Conservation (phyloP, 2,113 vertebrate genomes). For the Vulpes lagopus region DNA sequence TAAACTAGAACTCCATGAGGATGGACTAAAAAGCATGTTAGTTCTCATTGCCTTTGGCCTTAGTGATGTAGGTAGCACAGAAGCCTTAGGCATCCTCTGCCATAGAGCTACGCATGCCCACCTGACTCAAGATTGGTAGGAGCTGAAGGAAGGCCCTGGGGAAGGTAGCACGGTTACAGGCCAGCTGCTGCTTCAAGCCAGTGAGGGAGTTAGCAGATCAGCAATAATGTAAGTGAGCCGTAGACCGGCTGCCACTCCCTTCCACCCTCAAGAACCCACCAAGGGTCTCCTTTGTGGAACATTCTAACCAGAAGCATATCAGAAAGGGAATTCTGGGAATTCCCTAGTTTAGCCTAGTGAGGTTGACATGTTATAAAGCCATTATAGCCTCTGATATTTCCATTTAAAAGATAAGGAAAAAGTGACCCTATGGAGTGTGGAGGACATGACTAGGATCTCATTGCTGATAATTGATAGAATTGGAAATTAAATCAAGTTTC, state of each 20-base stretch:
- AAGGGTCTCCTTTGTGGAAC: too few relatives aligned
- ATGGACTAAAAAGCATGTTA: neutral
- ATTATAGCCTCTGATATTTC: neutral
- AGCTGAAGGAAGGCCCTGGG: neutral
- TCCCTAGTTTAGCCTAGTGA: neutral
- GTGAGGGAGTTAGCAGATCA: neutral
- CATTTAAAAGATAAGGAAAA: neutral
- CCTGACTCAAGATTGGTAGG: neutral
- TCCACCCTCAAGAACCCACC: neutral
- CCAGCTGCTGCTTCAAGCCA: neutral
- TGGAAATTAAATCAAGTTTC: neutral
- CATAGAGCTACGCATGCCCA: neutral
- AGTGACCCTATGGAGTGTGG: neutral
- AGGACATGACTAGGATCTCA: neutral
- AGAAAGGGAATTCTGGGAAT: slow-evolving; percentile 5
- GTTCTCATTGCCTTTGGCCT: neutral
- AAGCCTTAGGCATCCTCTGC: neutral
- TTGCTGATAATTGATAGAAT: neutral
- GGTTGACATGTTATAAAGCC: neutral
- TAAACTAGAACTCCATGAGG: neutral
- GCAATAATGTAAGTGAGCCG: neutral
- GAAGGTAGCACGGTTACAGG: neutral
- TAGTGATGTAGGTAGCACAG: neutral
- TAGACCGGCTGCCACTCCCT: neutral
- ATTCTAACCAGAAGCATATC: neutral